phyloP scores from a whole-genome alignment of 2,888 invertebrate species.

The Drosophila melanosoma region DNA sequence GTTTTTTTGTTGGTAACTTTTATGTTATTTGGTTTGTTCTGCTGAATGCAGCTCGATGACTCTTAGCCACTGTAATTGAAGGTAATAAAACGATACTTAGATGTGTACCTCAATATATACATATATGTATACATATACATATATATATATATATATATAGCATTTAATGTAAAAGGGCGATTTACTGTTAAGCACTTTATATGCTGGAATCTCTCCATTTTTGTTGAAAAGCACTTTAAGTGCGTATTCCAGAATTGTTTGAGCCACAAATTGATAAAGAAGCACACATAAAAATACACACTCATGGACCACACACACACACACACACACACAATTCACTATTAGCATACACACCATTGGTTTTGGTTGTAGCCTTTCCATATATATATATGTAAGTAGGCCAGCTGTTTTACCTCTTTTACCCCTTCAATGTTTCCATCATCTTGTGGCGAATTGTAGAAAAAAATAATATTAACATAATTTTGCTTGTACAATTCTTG shows the following conservation, averaged over 20 bases:
- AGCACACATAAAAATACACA: not conserved
- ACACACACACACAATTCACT: not conserved
- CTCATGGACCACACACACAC: not conserved
- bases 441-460: not conserved
- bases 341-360: conserved; percentile 8
- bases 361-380: not conserved
- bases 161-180: not conserved
- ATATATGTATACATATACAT: too few species aligned
- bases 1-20: not conserved
- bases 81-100: not conserved
- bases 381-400: conserved; percentile 2
- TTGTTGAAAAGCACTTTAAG: not conserved
- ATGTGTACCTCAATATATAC: not conserved
- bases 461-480: conserved; percentile 31
- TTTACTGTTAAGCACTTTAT: not conserved
- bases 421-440: not conserved
- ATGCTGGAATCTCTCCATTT: not conserved
- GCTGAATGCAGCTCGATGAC: not conserved
- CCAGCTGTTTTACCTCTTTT: not conserved
- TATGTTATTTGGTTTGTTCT: not conserved
- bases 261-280: conserved; percentile 18
- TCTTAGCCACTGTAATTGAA: not conserved
- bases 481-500: conserved; percentile 24
- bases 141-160: too few species aligned
- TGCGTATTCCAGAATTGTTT: not conserved